Conservation (phyloP, 1,140 invertebrate genomes). For the Drosophila navojoa region DNA sequence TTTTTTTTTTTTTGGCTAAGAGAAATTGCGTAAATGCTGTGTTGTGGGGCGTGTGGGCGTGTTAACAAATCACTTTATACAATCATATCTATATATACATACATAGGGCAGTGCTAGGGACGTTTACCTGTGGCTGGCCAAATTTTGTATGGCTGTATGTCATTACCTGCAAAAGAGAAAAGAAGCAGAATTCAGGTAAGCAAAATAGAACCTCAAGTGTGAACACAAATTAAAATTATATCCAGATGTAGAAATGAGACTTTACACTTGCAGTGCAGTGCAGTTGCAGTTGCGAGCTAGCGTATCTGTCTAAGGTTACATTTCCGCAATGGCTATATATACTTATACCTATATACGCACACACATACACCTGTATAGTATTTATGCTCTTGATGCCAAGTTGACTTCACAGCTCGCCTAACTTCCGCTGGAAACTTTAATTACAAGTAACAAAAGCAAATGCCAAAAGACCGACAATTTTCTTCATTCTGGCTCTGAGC, state of each 20-base stretch:
- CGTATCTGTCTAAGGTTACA: slow-evolving; percentile 57
- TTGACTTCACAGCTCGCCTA: slow-evolving; percentile 72
- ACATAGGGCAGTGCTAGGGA: neutral
- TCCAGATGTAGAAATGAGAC: neutral
- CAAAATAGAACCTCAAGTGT: neutral
- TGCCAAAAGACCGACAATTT: slow-evolving; percentile 56
- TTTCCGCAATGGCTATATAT: slow-evolving; percentile 52
- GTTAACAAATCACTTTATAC: slow-evolving; percentile 33
- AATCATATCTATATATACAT: neutral
- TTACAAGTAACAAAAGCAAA: slow-evolving; percentile 58
- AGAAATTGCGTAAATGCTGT: slow-evolving; percentile 71
- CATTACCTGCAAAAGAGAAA: slow-evolving; percentile 58
- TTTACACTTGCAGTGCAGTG: neutral
- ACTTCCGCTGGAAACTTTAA: slow-evolving; percentile 77
- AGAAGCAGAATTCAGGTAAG: slow-evolving; percentile 4
- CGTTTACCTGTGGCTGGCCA: slow-evolving; percentile 41
- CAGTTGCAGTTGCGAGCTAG: slow-evolving; percentile 47
- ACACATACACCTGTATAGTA: neutral
- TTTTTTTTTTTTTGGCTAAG: slow-evolving; percentile 41
- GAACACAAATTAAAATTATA: too few species aligned
- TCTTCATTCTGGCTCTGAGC: slow-evolving; percentile 43
- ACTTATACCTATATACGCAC: neutral
- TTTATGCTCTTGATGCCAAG: slow-evolving; percentile 3
- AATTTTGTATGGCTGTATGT: slow-evolving; percentile 18
- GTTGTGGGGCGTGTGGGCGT: neutral